Percentiles rank a stretch among this genome's conserved stretches.
Conservation (phyloP, 2,888 invertebrate genomes). For the Portevinia maculata region DNA sequence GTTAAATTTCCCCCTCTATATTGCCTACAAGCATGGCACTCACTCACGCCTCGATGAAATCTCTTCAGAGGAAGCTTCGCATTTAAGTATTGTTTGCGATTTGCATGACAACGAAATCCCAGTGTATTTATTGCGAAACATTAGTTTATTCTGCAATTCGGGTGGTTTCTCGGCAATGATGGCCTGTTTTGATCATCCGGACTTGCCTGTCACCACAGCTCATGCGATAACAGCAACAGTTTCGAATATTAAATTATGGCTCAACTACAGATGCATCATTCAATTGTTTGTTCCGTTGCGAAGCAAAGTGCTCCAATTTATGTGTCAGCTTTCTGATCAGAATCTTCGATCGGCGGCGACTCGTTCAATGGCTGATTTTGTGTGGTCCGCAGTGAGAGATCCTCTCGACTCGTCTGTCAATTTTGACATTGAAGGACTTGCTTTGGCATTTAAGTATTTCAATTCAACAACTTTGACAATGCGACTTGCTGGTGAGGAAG, state of each 20-base stretch:
- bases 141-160: conserved; percentile 95
- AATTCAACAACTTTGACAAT: conserved; percentile 97
- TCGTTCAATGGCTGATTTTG: conserved; percentile 97
- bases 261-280: conserved; percentile 94
- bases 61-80: conserved; percentile 90
- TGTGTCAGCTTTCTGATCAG: conserved; percentile 96
- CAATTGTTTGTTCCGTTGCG: conserved; percentile 94
- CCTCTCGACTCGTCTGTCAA: conserved; percentile 92
- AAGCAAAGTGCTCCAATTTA: conserved; percentile 93
- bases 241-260: conserved; percentile 96
- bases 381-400: conserved; percentile 97
- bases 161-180: conserved; percentile 95
- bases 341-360: conserved; percentile 94
- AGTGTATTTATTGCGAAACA: conserved; percentile 93
- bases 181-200: conserved; percentile 91
- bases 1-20: conserved; percentile 93
- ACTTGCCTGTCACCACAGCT: conserved; percentile 93
- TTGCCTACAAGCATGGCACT: conserved; percentile 93
- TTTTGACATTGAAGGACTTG: conserved; percentile 95
- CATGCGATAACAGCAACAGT: conserved; percentile 96
- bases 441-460: conserved; percentile 97
- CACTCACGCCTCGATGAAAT: conserved; percentile 92
- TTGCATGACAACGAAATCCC: conserved; percentile 97
- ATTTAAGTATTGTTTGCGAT: conserved; percentile 88
- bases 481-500: conserved; percentile 89